Percentiles rank a stretch among this genome's conserved stretches.
Evolutionary conservation across 2,888 invertebrate species (phyloP).

Genomic region (Nysson spinosus): DNA sequence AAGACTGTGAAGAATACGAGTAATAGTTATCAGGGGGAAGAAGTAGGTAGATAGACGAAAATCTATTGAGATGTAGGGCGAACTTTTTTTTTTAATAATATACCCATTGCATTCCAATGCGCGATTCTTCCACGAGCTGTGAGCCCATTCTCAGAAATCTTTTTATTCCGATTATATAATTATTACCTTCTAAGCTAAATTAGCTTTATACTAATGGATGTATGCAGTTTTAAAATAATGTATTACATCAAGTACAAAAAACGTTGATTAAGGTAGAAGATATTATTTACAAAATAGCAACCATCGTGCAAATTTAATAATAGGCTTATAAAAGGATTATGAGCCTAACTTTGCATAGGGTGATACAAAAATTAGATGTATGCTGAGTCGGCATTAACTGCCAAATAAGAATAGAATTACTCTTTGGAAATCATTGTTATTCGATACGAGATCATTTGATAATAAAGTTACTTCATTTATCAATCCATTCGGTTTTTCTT

Average conservation of each 20-base stretch:
- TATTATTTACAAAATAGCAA: constrained; percentile 45
- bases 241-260: constrained; percentile 67
- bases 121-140: constrained; percentile 48
- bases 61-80: constrained; percentile 20
- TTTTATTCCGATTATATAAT: constrained; percentile 50
- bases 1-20: constrained; percentile 46
- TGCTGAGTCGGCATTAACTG: constrained; percentile 34
- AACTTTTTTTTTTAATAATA: constrained; percentile 34
- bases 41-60: no score
- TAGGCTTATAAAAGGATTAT: constrained; percentile 38
- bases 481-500: constrained; percentile 20
- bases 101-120: constrained; percentile 49
- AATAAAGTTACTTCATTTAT: constrained; percentile 55
- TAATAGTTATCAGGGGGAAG: no score
- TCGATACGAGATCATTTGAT: constrained; percentile 41
- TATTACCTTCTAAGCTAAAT: constrained; percentile 29
- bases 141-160: constrained; percentile 49
- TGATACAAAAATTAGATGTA: constrained; percentile 34
- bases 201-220: constrained; percentile 50
- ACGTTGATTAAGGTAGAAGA: constrained; percentile 42
- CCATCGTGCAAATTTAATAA: constrained; percentile 26
- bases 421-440: constrained; percentile 46
- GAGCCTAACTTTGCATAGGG: constrained; percentile 39
- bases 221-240: constrained; percentile 50
- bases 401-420: constrained; percentile 39